These are phyloP conservation scores for Cerceris rybyensis DNA, from an alignment of 2,888 invertebrate genomes.

Conservation along the genomic window DNA sequence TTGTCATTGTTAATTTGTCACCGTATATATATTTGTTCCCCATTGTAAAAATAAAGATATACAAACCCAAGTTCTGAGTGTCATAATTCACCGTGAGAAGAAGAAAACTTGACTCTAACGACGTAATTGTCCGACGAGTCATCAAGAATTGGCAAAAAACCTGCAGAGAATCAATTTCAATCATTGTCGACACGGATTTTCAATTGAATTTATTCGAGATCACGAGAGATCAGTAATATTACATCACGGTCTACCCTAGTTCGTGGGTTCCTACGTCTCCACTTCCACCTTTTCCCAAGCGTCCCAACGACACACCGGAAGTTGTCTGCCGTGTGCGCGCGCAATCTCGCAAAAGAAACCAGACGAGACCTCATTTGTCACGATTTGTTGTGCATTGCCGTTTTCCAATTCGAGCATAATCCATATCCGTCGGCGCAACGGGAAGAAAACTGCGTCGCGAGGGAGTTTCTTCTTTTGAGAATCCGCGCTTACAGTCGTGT, in stretches of 20 bases:
- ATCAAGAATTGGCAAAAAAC: no score
- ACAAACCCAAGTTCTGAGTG: no score
- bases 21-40: no score
- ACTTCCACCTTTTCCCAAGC: conserved; percentile 33
- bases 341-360: not conserved
- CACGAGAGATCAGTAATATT: conserved; percentile 40
- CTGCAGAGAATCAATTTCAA: not conserved
- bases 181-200: conserved; percentile 28
- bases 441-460: not conserved
- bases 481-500: not conserved
- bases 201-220: conserved; percentile 46
- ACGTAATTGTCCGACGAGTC: no score
- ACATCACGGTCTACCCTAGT: conserved; percentile 48
- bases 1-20: no score
- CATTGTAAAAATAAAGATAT: no score
- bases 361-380: conserved; percentile 50
- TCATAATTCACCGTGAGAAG: no score
- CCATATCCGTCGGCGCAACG: not conserved
- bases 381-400: conserved; percentile 45
- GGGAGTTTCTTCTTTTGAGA: not conserved
- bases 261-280: conserved; percentile 44
- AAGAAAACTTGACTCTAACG: no score
- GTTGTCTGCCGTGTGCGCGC: not conserved
- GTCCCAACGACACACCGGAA: not conserved
- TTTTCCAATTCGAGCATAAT: conserved; percentile 49